Evolutionary conservation across 2,797 vertebrate genomes (phyloP), one percentile per base, ranked within the genome.

Genomic region (Salarias fasciatus): DNA sequence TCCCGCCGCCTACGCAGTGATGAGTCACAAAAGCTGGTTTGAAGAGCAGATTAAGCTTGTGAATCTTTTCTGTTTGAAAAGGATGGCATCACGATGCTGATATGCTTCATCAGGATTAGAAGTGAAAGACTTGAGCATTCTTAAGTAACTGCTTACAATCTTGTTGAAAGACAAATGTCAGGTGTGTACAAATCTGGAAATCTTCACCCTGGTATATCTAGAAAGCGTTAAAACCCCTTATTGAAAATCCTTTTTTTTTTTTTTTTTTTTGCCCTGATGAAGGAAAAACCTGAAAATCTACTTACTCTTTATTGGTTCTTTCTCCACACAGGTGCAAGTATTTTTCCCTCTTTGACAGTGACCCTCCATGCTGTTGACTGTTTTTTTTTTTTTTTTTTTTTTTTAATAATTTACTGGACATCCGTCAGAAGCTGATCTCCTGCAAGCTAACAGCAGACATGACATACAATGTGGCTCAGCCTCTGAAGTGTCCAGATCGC

Each of bases 401-500:
- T 35, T 54, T 41, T 31, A 8, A 31, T 13, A 12, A 37, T 45
- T 45, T 30, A 44, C 3, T 54, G n/a, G 38, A 13, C 52, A 35
- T 35, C 33, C 33, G 6, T 35, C 33, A 35, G 33, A 35, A 6
- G 9, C 33, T 6, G 33, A 35, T 11, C 46, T 61, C 33, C 45
- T 41, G 28, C 38, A 47, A 45, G 30, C 50, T 53, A 50, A 56
- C 53, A 53, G 5, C 12, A 52, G 28, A 31, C 56, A 11, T 36
- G 33, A 35, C 33, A 35, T 30, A 28, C 41, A 15, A 12, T 58
- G 41, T 35, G 8, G 24, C 13, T 5, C 13, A 35, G 11, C 8
- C 24, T 14, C 11, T 55, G 18, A 69, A 67, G 55, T 42, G 53
- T 13, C 24, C 38, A 54, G 33, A 72, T 60, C 49, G 28, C 56